Evolutionary conservation across 2,888 invertebrate genomes (phyloP), one percentile per base, ranked within the genome.

Genomic region (Aporophyla lueneburgensis): DNA sequence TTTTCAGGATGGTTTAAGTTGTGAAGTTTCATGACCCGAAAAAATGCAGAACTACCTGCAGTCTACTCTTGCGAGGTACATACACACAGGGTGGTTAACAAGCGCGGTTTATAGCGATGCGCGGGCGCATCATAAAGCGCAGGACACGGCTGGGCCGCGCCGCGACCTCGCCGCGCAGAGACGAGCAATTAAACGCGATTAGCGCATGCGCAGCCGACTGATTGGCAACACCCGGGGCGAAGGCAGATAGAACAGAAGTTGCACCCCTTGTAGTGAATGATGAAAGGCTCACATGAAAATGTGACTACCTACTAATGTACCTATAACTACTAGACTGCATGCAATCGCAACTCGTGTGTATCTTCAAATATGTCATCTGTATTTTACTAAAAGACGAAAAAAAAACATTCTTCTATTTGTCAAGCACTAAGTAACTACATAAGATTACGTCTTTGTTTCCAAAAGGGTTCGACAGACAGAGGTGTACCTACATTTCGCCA

Each of bases 21-120:
- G 4, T 54, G 43, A 66, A 66, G 4, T 14, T 24, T 27, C 19
- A 43, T 53, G 16, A 51, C 10, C 21, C 49, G 5, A 76, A 74
- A 76, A 74, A 58, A 49, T 49, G 9, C 16, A n/a, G n/a, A 58
- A 33, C 68, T 5, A 59, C 27, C 58, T 21, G 49, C 56, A 59
- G 14, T 40, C 10, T 5, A 27, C 14, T 71, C 9, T 14, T 49
- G 49, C 14, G 21, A 54, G n/a, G 40, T 21, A 62, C 24, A 12
- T 54, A 54, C 40, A 24, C 58, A 81, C 81, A 75, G 40, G 43
- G 21, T 61, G 68, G 84, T 86, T 89, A 90, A 89, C 88, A 89
- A 88, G 89, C 91, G 87, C 84, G 83, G 87, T 89, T 91, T 88
- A 90, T 84, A 76, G 84, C 87, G 67, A 21, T 75, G 81, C 69